These are phyloP conservation scores for Coptodon bakossiorum DNA, from an alignment of 2,113 vertebrate genomes.

Conservation along the genomic window DNA sequence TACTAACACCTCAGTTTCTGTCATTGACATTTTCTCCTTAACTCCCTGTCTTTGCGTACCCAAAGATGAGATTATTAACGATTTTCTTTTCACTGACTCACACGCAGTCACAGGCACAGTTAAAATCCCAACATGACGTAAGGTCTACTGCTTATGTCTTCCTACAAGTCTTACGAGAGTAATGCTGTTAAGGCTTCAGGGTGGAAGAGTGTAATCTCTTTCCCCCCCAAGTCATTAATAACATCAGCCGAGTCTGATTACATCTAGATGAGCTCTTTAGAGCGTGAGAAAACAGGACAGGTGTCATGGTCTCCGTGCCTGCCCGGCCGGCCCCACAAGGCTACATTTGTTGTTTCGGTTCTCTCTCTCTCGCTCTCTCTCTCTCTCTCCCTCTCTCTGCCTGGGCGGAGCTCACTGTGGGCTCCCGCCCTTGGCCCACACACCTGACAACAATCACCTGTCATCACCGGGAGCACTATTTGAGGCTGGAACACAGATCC, in stretches of 20 bases:
- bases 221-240: slow-evolving; percentile 60
- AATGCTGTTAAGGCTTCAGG: slow-evolving; percentile 5
- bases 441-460: too few relatives aligned
- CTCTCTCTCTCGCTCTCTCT: too few relatives aligned
- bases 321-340: too few relatives aligned
- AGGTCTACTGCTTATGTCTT: neutral
- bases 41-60: neutral
- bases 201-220: slow-evolving; percentile 32
- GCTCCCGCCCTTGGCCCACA: too few relatives aligned
- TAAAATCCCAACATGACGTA: neutral
- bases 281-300: slow-evolving; percentile 61
- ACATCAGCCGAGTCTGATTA: slow-evolving; percentile 55
- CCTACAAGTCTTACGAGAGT: slow-evolving; percentile 1
- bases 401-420: too few relatives aligned
- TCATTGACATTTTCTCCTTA: neutral
- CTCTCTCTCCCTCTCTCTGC: too few relatives aligned
- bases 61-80: neutral
- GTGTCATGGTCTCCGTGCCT: too few relatives aligned
- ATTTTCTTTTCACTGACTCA: neutral
- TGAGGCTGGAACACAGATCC: too few relatives aligned
- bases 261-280: slow-evolving; percentile 46
- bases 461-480: too few relatives aligned
- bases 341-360: too few relatives aligned
- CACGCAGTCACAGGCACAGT: neutral
- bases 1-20: neutral